Evolutionary conservation across 2,888 invertebrate species (phyloP), one percentile per base, ranked within the genome.

Genomic region (Lithophane socia): DNA sequence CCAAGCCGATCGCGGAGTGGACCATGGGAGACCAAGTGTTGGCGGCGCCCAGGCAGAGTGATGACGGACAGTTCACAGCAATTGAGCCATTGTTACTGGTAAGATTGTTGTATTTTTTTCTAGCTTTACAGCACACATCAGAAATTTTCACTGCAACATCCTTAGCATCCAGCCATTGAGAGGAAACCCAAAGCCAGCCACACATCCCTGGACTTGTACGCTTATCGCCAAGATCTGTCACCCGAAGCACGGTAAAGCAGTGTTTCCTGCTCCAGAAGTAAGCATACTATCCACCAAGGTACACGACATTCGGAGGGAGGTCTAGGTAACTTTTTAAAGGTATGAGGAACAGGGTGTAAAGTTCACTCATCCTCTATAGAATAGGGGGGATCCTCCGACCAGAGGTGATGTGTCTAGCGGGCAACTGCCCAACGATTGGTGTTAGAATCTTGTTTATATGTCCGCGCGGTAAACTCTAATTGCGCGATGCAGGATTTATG

Each of bases 1-100:
- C 98, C 0, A 95, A 95, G 70, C 98, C 98, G 0, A 90, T 89
- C n/a, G 97, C 97, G 56, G 97, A 97, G 86, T 98, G 98, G 98
- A 95, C 95, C 10, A 94, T 98, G 9, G 97, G 97, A 29, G 97
- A 97, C 67, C 79, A 90, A 47, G 82, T 87, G 0, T 79, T 95
- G 3, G 49, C 58, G 0, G 92, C 94, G 0, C 91, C 91, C 0
- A 80, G 86, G n/a, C 78, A 70, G 18, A 90, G 79, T 2, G 91
- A 90, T 0, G 90, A 92, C 8, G 91, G 91, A 0, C 80, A 87
- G 0, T 76, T 92, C 47, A 87, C 87, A 0, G 95, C 95, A 0
- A 47, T 93, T 60, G 92, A 93, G 29, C 95, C 96, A 0, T 44
- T 91, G 3, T 88, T 90, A 60, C 78, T 96, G 94, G 96, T 96